Evolutionary conservation across 2,797 vertebrate genomes (phyloP).

Genomic region (Apogon hyalosoma): DNA sequence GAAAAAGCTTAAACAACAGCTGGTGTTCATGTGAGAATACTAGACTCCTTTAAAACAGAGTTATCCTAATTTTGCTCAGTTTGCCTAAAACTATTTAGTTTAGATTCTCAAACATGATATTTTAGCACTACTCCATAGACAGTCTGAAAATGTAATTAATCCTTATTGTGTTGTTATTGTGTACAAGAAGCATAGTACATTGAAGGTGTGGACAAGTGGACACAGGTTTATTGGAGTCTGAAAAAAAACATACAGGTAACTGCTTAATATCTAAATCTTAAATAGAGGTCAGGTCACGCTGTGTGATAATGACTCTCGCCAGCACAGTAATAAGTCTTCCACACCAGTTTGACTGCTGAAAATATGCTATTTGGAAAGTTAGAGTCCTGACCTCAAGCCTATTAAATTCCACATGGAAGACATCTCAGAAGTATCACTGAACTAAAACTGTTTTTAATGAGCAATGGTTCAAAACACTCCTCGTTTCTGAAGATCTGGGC

Average conservation of each 20-base stretch:
- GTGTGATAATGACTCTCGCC: constrained; percentile 6
- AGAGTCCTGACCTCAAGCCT: constrained; percentile 30
- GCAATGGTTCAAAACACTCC: constrained; percentile 16
- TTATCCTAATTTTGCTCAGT: no score
- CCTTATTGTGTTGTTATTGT: no score
- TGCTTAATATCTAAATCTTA: constrained; percentile 14
- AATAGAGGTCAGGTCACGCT: constrained; percentile 1
- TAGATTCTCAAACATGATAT: no score
- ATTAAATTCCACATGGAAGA: constrained; percentile 37
- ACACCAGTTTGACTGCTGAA: constrained; percentile 1
- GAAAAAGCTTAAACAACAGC: no score
- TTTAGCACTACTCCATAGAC: no score
- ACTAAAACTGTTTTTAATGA: constrained; percentile 49
- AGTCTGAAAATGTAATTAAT: no score
- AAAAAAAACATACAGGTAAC: not conserved
- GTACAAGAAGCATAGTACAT: no score
- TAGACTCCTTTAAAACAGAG: no score
- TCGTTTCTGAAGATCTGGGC: constrained; percentile 24
- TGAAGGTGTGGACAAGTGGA: no score
- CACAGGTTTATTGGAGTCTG: constrained; percentile 1
- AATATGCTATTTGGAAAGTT: constrained; percentile 16
- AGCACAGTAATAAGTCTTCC: constrained; percentile 1
- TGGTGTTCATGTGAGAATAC: no score
- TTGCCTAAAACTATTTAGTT: no score
- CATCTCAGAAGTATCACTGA: constrained; percentile 27